Evolutionary conservation across 2,888 invertebrate genomes (phyloP), one percentile per base, ranked within the genome.

Genomic region (Glaucopsyche alexis): DNA sequence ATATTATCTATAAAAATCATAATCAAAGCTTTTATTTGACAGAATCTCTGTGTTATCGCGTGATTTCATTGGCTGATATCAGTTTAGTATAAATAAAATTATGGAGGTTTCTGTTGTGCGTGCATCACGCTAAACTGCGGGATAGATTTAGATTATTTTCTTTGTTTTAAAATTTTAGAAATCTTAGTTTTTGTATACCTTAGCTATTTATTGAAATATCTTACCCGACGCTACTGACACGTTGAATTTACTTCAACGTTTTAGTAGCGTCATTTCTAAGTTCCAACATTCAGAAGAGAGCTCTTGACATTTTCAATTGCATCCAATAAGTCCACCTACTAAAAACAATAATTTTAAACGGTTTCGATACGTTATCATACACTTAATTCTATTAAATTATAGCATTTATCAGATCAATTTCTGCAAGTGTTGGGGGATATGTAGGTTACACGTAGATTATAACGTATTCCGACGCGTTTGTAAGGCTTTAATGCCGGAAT

Each of bases 391-490:
- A 38, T 13, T 29, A 60, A 38, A 38, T 38, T 55, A 19, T 11
- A 60, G 2, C 29, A 38, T 60, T 29, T 13, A 14, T 60, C 29
- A 38, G 60, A 29, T 60, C 60, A 38, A 38, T 60, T 29, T 60
- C 29, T 60, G 60, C 60, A 38, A 60, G 60, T 60, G 60, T 60
- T 38, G 60, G 29, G 13, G 29, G 13, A 38, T 29, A 60, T 60
- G 60, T 60, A 60, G 69, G 69, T 69, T 49, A 69, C 11, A 69
- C 42, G 47, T 14, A 45, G 47, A 69, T 49, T 47, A 29, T 49
- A 69, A 69, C 47, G 13, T 14, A 69, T 49, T 60, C 6, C 16
- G 19, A 13, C 38, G 29, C 29, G 14, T 16, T 29, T 13, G 69
- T 49, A 69, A 49, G 49, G 49, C 49, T 69, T 49, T 16, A 5